phyloP scores from a whole-genome alignment of 2,113 vertebrate species.

The Microtus montanus region DNA sequence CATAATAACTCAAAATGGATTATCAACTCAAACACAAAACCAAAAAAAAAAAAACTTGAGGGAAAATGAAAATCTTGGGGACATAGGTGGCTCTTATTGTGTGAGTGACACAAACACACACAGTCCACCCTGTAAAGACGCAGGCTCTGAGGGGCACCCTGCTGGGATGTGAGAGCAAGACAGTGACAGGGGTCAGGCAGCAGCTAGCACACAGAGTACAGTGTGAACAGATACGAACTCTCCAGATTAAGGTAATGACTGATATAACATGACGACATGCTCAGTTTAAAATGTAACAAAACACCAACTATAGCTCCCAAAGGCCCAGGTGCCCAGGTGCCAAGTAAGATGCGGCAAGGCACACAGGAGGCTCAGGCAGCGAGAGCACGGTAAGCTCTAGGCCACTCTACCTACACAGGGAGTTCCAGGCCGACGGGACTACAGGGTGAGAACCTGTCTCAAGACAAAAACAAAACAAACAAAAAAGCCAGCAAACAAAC shows the following conservation, averaged over 20 bases:
- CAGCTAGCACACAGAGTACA: neutral
- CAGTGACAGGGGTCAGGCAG: neutral
- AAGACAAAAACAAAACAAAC: neutral
- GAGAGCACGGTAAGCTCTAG: neutral
- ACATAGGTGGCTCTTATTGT: neutral
- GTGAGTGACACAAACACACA: neutral
- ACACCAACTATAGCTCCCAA: neutral
- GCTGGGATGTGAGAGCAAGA: neutral
- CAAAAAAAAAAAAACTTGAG: neutral
- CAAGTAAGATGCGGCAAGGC: neutral
- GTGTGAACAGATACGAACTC: neutral
- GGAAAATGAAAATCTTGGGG: neutral
- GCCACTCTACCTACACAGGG: no score
- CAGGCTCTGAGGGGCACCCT: neutral
- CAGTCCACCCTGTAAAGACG: neutral
- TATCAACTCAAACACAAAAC: neutral
- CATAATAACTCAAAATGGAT: neutral
- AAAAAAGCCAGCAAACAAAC: neutral
- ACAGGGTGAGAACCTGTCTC: neutral
- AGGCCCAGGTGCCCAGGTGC: neutral
- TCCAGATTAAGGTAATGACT: slow-evolving; percentile 17
- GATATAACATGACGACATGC: neutral
- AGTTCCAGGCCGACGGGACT: neutral
- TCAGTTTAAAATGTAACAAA: slow-evolving; percentile 49
- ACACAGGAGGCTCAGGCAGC: neutral